These are phyloP conservation scores for Silurus glanis DNA, from an alignment of 2,113 vertebrate genomes.

Conservation along the genomic window DNA sequence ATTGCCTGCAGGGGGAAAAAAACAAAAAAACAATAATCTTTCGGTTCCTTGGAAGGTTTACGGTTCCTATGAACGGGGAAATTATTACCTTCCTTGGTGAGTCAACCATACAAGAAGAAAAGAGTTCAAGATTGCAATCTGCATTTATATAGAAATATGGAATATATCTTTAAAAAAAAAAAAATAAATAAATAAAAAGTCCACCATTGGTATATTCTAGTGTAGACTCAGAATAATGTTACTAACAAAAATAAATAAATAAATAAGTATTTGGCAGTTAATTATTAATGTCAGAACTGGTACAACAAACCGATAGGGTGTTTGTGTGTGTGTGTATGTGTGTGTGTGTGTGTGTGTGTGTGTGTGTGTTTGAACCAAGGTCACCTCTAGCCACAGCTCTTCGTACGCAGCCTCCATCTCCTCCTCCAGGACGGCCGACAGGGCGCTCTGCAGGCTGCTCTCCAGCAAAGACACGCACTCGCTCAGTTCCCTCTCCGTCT, in stretches of 20 bases:
- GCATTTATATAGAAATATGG: not conserved
- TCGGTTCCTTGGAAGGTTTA: not conserved
- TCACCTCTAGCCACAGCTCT: slow-evolving; percentile 86
- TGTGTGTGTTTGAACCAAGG: not conserved
- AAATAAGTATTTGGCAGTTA: not conserved
- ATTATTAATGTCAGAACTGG: not conserved
- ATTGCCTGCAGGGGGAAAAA: not conserved
- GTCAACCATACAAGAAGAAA: not conserved
- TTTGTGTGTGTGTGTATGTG: not conserved
- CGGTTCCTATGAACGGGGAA: not conserved
- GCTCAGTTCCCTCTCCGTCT: slow-evolving; percentile 54
- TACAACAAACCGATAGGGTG: not conserved
- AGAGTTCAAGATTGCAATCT: not conserved
- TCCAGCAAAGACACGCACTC: slow-evolving; percentile 73
- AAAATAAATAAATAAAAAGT: too few species aligned
- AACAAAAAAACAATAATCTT: too few species aligned
- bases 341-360: too few species aligned
- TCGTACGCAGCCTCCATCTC: slow-evolving; percentile 88
- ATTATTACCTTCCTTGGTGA: not conserved
- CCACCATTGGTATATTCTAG: not conserved
- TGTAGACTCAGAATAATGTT: not conserved
- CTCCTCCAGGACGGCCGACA: slow-evolving; percentile 84
- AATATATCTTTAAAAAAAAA: not conserved
- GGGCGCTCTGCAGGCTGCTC: slow-evolving; percentile 76
- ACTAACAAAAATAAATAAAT: not conserved